phyloP scores from a whole-genome alignment of 2,797 vertebrate genomes.

The Loris lydekkerianus region DNA sequence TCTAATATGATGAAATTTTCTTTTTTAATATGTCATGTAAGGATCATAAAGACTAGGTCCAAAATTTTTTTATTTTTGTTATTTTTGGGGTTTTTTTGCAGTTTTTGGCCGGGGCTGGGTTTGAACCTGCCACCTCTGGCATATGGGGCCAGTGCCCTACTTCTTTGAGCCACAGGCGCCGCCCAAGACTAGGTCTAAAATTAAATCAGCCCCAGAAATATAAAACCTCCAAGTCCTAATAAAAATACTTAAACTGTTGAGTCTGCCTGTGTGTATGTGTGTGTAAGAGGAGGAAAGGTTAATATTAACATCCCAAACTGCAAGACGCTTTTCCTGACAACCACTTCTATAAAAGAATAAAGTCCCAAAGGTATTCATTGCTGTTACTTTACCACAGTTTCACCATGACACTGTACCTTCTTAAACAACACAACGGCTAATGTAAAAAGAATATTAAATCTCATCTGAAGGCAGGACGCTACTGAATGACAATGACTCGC shows the following conservation, averaged over 20 bases:
- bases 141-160: no score
- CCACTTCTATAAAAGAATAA: background rate
- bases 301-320: background rate
- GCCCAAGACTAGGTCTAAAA: background rate
- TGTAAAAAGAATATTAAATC: background rate
- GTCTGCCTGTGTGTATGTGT: background rate
- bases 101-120: no score
- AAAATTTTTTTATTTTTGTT: background rate
- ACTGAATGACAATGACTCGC: background rate
- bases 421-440: background rate
- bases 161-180: no score
- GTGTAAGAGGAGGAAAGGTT: background rate
- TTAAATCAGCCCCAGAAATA: background rate
- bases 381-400: constrained; percentile 32
- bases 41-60: constrained; percentile 11
- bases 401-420: background rate
- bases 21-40: background rate
- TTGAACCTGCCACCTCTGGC: no score
- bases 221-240: background rate
- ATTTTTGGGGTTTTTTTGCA: no score
- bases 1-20: background rate
- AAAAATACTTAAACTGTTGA: background rate
- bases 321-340: constrained; percentile 28
- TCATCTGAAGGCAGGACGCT: background rate
- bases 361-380: constrained; percentile 17